Base-by-base conservation (phyloP, 1,140 invertebrate species). In the Eriosoma lanigerum region DNA sequence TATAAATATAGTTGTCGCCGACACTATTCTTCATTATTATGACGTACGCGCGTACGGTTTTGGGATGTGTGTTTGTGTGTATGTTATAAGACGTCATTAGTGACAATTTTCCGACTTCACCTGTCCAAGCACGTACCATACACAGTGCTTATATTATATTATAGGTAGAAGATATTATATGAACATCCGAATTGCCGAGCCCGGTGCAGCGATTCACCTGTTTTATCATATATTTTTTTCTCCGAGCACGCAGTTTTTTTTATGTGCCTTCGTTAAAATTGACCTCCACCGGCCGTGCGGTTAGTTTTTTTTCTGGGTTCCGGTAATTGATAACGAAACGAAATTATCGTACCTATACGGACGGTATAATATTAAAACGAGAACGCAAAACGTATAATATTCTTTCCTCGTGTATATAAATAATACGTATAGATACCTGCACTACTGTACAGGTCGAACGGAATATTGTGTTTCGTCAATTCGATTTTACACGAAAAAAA, bases 151-250 rank as follows among this genome's bases (percentile, higher is more conserved):
- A 38, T 38, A 38, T 38, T 38, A 38, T 38, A 38, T 38, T 38
- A 8, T 38, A 38, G 32, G 32, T 38, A 38, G 32, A 4, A 38
- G 44, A 44, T 44, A 38, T 66, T 19, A 19, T 15, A 1, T 15
- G n/a, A 21, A 29, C 15, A 4, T 19, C 46, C 46, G 46, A 29
- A 19, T 50, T 9, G 24, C 68, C 10, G 48, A 38, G 68, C 68
- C 68, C 68, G 68, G 68, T 72, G 68, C 68, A 52, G 44, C 68
- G 15, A 50, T 72, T 72, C 68, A 72, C 68, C 68, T 72, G 68
- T 72, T 72, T 72, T 52, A 1, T 32, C 8, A 9, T 48, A 24
- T 68, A 48, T 46, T 46, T 46, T 17, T 24, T 15, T 15, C 8
- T 26, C 21, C 3, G 8, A 38, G 32, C 52, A 8, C 19, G 4